Evolutionary conservation across 2,888 invertebrate species (phyloP), one percentile per base, ranked within the genome.

Genomic region (Hydroisotoma schaefferi): DNA sequence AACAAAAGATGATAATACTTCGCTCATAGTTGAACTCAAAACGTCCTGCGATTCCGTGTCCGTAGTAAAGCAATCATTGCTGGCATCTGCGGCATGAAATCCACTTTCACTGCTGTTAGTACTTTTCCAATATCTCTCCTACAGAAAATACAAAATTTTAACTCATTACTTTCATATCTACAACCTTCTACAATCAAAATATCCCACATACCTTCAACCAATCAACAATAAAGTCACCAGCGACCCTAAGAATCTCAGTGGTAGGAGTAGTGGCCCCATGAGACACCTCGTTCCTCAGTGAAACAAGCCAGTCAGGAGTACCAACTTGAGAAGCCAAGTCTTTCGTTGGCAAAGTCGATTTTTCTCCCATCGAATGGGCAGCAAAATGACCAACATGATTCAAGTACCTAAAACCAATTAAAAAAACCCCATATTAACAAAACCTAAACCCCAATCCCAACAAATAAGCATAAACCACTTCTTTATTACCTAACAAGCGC

Each of bases 271-370:
- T 80, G 66, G 84, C 81, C 55, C 83, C 83, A 75, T 92, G 91
- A 27, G 90, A 86, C 38, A 86, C 83, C 66, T 87, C 85, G 75
- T 92, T 90, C 55, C 91, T 80, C 54, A 91, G 76, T 67, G 86
- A 84, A 5, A 90, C 84, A 58, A 92, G 81, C 89, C 90, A 90
- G 62, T 85, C 83, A 1, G 91, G 90, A 40, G 91, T 82, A 43
- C 84, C 84, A 59, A 85, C 77, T 75, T 83, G 80, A 65, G 80
- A 80, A 0, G 85, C 87, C 29, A 84, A 83, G 73, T 80, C 78
- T 62, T 84, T 80, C 22, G 68, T 55, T 3, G 63, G 56, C 20
- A 58, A 33, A 15, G 59, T 55, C 1, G 57, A 56, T 3, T 54
- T 23, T 38, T 57, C 55, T 8, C 63, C 63, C 46, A 58, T 53